Evolutionary conservation across 2,888 invertebrate genomes (phyloP).

Genomic region (Augiades crinisus): DNA sequence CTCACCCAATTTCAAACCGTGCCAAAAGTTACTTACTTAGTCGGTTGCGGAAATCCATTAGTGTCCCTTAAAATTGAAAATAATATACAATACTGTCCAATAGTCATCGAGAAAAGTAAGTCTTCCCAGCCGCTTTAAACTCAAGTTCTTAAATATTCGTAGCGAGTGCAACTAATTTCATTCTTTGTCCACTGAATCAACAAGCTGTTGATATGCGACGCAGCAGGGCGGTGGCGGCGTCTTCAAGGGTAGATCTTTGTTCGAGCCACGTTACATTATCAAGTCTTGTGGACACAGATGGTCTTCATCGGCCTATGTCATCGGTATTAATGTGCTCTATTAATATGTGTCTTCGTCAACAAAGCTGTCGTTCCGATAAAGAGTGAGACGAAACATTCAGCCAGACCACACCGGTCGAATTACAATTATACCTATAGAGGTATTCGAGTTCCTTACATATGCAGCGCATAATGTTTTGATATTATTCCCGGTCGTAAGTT

Average conservation of each 20-base stretch:
- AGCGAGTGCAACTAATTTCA: slow-evolving; percentile 50
- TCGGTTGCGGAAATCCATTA: too few species aligned
- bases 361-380: slow-evolving; percentile 68
- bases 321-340: slow-evolving; percentile 75
- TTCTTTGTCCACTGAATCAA: slow-evolving; percentile 31
- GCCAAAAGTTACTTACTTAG: too few species aligned
- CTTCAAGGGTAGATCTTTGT: slow-evolving; percentile 73
- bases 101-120: not conserved
- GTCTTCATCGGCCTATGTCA: slow-evolving; percentile 76
- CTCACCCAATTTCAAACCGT: too few species aligned
- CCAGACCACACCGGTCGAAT: slow-evolving; percentile 65
- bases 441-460: slow-evolving; percentile 12
- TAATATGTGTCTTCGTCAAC: slow-evolving; percentile 70
- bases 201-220: slow-evolving; percentile 14
- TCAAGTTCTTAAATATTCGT: slow-evolving; percentile 38
- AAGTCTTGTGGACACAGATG: slow-evolving; percentile 74
- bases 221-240: slow-evolving; percentile 41
- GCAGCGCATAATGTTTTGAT: slow-evolving; percentile 14
- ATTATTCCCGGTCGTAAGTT: slow-evolving; percentile 2
- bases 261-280: slow-evolving; percentile 59
- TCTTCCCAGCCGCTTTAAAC: not conserved
- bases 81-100: too few species aligned
- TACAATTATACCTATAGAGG: slow-evolving; percentile 10
- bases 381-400: slow-evolving; percentile 57
- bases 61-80: too few species aligned